Conservation (phyloP, 2,888 invertebrate genomes). For the Sepioteuthis lessoniana region DNA sequence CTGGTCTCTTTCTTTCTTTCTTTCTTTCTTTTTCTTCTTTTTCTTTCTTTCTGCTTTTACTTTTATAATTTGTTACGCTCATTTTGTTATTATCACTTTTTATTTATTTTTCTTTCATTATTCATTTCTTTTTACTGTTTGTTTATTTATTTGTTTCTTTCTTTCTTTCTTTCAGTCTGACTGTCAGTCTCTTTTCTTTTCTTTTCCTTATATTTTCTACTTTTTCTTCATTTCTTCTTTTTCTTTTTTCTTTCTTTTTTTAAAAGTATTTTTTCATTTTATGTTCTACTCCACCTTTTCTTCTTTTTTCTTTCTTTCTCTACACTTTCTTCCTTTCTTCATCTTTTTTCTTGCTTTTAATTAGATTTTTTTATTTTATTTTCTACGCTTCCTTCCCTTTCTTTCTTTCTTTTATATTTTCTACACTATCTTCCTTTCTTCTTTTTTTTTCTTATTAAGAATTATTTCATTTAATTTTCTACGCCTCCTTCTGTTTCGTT, state of each 20-base stretch:
- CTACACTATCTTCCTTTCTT: not conserved
- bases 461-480: not conserved
- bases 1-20: not conserved
- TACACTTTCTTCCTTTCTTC: not conserved
- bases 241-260: too few relatives aligned
- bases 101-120: too few relatives aligned
- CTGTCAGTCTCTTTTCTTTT: not conserved
- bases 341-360: not conserved
- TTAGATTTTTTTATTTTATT: not conserved
- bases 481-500: not conserved
- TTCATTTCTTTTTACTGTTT: too few relatives aligned
- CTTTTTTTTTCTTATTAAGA: not conserved
- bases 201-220: not conserved
- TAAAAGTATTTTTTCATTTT: not conserved
- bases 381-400: not conserved
- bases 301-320: not conserved
- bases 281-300: not conserved
- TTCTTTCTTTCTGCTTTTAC: not conserved
- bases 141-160: too few relatives aligned
- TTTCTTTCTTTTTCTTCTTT: not conserved
- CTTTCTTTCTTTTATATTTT: not conserved
- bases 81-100: not conserved
- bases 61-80: not conserved
- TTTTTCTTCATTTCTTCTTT: too few relatives aligned
- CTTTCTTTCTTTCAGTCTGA: not conserved